These are phyloP conservation scores for Mesembrinibis cayennensis DNA, from an alignment of 2,113 vertebrate species.

Conservation along the genomic window DNA sequence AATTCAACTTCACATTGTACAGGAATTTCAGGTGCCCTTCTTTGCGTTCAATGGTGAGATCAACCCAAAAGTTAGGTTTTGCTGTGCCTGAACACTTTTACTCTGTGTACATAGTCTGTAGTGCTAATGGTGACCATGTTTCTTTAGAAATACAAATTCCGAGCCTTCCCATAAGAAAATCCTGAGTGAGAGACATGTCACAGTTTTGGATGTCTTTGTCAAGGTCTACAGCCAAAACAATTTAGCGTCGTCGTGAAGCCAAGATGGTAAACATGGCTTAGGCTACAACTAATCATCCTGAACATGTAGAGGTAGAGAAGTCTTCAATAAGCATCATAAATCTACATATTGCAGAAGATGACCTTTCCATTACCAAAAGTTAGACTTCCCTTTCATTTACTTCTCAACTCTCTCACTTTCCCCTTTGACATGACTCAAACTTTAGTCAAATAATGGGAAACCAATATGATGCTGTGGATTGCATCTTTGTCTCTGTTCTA, in stretches of 20 bases:
- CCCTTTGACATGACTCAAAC: background rate
- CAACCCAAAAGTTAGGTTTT: background rate
- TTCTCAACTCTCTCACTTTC: background rate
- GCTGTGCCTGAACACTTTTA: background rate
- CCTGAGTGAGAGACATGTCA: rapidly evolving
- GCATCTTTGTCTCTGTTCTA: background rate
- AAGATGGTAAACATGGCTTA: background rate
- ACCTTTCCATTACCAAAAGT: background rate
- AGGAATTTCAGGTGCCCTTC: background rate
- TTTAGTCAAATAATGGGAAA: background rate
- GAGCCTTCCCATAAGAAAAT: background rate
- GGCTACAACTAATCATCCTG: background rate
- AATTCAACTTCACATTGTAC: background rate
- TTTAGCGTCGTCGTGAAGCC: rapidly evolving
- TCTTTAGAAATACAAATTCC: background rate
- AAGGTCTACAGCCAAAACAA: background rate
- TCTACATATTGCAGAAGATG: background rate
- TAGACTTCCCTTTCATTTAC: background rate
- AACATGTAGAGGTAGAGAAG: background rate
- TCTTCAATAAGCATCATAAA: background rate
- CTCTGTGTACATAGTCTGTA: background rate
- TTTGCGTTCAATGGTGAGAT: background rate
- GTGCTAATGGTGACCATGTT: background rate
- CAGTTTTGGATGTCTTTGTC: background rate
- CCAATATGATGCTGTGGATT: background rate